Evolutionary conservation across 1,140 invertebrate genomes (phyloP), one percentile per base, ranked within the genome.

Genomic region (Microplitis mediator): DNA sequence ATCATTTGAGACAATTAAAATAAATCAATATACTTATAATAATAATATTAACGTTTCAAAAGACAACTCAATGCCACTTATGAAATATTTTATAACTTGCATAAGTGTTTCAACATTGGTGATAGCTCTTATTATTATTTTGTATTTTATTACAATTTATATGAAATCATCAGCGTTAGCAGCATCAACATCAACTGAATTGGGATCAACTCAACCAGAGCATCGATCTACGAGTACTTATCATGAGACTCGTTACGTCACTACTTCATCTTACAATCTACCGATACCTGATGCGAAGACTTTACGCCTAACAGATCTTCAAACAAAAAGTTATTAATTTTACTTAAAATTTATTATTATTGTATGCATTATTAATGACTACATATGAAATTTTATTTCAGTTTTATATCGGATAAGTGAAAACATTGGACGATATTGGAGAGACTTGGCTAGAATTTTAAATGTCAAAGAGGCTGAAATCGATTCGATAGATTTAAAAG

Each of bases 391-490:
- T 62, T 69, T 75, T 68, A 63, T 79, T 78, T 62, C 54, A 87
- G 85, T 84, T 5, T 68, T 82, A 16, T 54, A 76, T 0, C 61
- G 69, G 67, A 4, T 86, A 9, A 78, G 79, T 58, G 82, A 87
- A 76, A 83, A 86, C 78, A 80, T 90, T 68, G 90, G 89, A 16
- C 83, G 77, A 64, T 81, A 81, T 69, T 91, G 90, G 90, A 84
- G 84, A 77, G 86, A 89, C 45, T 80, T 90, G 14, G 88, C 84
- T 9, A 86, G 90, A 84, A 80, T 84, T 78, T 80, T 90, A 34
- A 81, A 84, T 71, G 78, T 90, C 6, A 82, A 79, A 70, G 89
- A 91, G 86, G 77, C 75, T 71, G 76, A 83, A 69, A 89, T 91
- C 63, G 87, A 90, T 76, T 78, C 84, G 16, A 86, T 90, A 68